Conservation (phyloP, 35 echinoderm and acorn worm species). For the Hemicentrotus pulcherrimus region DNA sequence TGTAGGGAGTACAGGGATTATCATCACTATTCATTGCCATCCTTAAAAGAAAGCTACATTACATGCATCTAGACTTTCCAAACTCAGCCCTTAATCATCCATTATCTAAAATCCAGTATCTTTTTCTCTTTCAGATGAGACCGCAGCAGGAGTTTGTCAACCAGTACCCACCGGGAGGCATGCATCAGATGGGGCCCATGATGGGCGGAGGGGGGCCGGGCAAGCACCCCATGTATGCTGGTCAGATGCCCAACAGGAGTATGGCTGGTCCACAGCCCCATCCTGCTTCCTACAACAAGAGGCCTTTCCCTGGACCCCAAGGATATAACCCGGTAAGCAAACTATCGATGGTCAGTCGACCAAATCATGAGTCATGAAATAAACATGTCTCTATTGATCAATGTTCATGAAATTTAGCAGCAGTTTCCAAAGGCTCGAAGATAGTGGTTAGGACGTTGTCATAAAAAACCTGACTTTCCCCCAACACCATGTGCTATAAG, state of each 20-base stretch:
- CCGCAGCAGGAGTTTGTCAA: conserved; percentile 73
- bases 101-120: neutral
- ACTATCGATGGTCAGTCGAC: neutral
- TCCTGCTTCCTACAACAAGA: conserved; percentile 73
- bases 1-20: too few relatives aligned
- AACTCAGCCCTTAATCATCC: neutral
- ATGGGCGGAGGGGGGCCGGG: conserved; percentile 61
- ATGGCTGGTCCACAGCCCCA: conserved; percentile 66
- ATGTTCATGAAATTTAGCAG: too few relatives aligned
- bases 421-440: too few relatives aligned
- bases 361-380: too few relatives aligned
- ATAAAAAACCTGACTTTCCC: too few relatives aligned
- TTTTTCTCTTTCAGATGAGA: conserved; percentile 76
- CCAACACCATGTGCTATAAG: too few relatives aligned
- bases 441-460: too few relatives aligned
- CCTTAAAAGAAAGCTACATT: too few relatives aligned
- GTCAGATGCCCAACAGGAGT: conserved; percentile 67
- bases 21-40: too few relatives aligned
- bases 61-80: neutral
- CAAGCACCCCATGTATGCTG: conserved; percentile 80
- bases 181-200: conserved; percentile 64
- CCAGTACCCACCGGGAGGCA: conserved; percentile 64
- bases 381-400: too few relatives aligned
- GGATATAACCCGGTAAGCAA: conserved; percentile 55
- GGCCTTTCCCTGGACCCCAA: conserved; percentile 86